Evolutionary conservation across 2,113 vertebrate genomes (phyloP), one percentile per base, ranked within the genome.

Genomic region (Psittacus erithacus): DNA sequence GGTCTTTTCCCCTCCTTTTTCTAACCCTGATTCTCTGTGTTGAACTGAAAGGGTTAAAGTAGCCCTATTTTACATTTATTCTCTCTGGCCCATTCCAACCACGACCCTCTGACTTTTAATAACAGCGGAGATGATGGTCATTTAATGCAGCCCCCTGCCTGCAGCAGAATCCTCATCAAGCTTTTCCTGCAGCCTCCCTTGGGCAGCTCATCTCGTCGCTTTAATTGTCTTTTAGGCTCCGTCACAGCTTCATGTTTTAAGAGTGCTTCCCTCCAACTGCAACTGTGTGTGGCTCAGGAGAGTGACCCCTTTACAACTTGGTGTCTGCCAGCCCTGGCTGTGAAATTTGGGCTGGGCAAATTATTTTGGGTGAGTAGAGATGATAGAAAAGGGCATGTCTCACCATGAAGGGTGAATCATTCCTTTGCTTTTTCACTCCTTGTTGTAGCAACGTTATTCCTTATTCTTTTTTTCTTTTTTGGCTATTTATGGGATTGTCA

Each of bases 371-470:
- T 97, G 97, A 97, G 88, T 71, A 93, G 95, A 94, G 94, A 97
- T 96, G 94, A 95, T 95, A 94, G 96, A 94, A 97, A 97, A 97
- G 95, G 97, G 92, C 97, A 96, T 35, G 74, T 95, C 92, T 97
- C 80, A 47, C 95, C 80, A 18, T 55, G 95, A 96, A 96, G 65
- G 95, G 96, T 96, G 92, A 96, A 96, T 97, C 96, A 93, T 74
- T 93, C 91, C 62, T 88, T 90, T 52, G 85, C 92, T 92, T 88
- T 90, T 90, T 95, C 92, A 81, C 93, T 96, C 88, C 96, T 92
- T 75, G 65, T 88, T 75, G 96, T 92, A 96, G 92, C 95, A 96
- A 80, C 73, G 43, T 97, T 95, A 93, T 96, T 97, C 95, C 95
- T 4, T 85, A 69, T 90, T 93, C 96, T 75, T 22, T 22, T n/a